Conservation (phyloP, 2,797 vertebrate species). For the Coccyzus lansbergi region DNA sequence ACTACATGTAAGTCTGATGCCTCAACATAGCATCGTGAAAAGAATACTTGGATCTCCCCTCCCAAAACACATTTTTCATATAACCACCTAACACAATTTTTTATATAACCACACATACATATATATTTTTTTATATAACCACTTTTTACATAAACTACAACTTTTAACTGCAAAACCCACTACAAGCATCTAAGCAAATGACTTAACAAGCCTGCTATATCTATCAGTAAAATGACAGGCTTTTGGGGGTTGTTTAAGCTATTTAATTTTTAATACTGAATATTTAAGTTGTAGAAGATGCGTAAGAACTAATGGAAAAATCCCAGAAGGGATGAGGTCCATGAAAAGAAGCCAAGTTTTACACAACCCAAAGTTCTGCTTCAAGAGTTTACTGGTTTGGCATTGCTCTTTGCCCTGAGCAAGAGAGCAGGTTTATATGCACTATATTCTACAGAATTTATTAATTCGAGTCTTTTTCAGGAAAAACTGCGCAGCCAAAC, state of each 20-base stretch:
- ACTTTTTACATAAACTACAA: neutral
- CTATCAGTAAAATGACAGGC: neutral
- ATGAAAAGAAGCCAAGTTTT: neutral
- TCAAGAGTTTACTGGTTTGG: neutral
- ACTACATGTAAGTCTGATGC: rapidly evolving
- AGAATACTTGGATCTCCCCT: neutral
- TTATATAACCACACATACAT: too few species aligned
- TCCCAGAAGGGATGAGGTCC: neutral
- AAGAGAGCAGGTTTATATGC: neutral
- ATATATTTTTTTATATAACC: too few species aligned
- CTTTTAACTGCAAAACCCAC: neutral
- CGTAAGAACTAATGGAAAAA: neutral
- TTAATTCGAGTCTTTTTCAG: neutral
- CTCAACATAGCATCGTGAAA: neutral
- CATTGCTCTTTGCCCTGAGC: neutral
- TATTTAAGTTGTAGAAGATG: neutral
- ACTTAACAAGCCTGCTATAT: neutral
- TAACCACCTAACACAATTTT: neutral
- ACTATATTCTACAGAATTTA: neutral
- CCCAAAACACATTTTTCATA: neutral
- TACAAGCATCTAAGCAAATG: neutral
- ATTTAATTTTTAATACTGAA: neutral
- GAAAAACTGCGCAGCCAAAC: neutral
- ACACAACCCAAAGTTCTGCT: neutral
- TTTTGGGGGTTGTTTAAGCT: neutral